Evolutionary conservation across 2,797 vertebrate species (phyloP).

Genomic region (Pangasius larnaudii): DNA sequence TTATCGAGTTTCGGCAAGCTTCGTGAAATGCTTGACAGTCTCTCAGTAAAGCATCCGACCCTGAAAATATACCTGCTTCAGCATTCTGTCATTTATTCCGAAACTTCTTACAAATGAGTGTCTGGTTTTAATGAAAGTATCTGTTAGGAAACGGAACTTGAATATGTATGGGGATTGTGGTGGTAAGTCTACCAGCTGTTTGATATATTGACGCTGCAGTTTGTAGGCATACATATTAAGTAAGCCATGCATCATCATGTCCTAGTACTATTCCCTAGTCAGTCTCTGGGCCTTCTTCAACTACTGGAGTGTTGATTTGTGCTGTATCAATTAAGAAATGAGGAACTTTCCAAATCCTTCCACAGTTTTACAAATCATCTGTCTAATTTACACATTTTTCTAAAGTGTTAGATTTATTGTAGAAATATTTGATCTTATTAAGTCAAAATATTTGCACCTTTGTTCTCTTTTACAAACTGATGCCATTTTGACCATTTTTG

Average conservation of each 20-base stretch:
- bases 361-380: too few species aligned
- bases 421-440: too few species aligned
- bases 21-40: background rate
- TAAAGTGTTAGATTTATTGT: too few species aligned
- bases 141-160: constrained; percentile 3
- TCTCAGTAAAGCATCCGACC: background rate
- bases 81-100: background rate
- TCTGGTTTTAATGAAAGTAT: constrained; percentile 5
- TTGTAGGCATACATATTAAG: background rate
- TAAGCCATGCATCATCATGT: background rate
- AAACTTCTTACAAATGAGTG: background rate
- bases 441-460: background rate
- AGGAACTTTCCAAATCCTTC: background rate
- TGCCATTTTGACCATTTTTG: background rate
- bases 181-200: background rate
- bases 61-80: constrained; percentile 5
- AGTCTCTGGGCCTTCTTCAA: background rate
- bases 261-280: background rate
- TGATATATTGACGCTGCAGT: constrained; percentile 2
- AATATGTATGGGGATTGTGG: background rate
- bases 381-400: too few species aligned
- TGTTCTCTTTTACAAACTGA: background rate
- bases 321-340: background rate
- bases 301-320: background rate
- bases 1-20: background rate